Percentiles rank a stretch among this genome's conserved stretches.
phyloP scores from a whole-genome alignment of 2,888 invertebrate genomes.

The Mimachlamys varia region DNA sequence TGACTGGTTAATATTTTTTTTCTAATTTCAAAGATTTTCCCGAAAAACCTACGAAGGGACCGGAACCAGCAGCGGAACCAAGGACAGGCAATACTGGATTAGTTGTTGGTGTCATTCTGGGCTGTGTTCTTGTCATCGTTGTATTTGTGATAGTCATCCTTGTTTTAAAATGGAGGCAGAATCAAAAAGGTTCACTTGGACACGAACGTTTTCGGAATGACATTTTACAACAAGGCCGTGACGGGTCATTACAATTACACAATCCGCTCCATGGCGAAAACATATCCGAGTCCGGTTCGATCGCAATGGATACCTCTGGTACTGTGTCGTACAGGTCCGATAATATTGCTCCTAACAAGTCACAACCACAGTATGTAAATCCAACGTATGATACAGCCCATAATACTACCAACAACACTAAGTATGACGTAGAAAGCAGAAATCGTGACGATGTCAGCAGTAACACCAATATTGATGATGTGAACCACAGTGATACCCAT shows the following conservation, averaged over 20 bases:
- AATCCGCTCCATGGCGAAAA: constrained; percentile 42
- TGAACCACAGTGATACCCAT: background rate
- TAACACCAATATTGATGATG: background rate
- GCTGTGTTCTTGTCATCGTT: constrained; percentile 54
- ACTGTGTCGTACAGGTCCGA: background rate
- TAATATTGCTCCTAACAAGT: background rate
- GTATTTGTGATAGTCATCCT: constrained; percentile 52
- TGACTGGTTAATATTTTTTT: too few species aligned
- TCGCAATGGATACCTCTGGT: background rate
- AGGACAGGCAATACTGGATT: constrained; percentile 42
- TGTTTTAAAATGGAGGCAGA: constrained; percentile 40
- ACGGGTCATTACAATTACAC: constrained; percentile 42
- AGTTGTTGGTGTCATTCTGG: constrained; percentile 52
- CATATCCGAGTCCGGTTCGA: background rate
- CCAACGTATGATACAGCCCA: background rate
- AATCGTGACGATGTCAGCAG: background rate
- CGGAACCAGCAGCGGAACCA: background rate
- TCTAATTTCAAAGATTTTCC: too few species aligned
- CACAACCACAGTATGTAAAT: background rate
- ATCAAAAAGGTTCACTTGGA: background rate
- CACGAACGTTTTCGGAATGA: constrained; percentile 23
- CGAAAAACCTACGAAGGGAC: background rate
- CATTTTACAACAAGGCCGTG: constrained; percentile 36
- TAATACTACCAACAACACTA: background rate
- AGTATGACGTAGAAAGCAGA: background rate